Conservation (phyloP, 2,888 invertebrate genomes). For the Empis livida region DNA sequence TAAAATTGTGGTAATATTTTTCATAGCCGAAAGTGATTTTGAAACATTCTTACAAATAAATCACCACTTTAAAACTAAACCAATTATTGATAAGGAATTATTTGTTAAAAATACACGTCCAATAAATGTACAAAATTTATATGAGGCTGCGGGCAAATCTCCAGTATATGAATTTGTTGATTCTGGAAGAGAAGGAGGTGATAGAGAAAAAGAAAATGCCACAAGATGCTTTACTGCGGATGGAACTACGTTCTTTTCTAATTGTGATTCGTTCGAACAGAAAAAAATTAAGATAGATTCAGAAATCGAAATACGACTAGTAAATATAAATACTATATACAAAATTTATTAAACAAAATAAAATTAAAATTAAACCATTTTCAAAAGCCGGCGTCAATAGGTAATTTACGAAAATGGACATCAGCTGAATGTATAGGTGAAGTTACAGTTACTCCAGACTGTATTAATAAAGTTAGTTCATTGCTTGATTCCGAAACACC, state of each 20-base stretch:
- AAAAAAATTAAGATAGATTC: slow-evolving; percentile 58
- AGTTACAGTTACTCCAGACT: slow-evolving; percentile 65
- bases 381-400: slow-evolving; percentile 62
- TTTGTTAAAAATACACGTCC: slow-evolving; percentile 66
- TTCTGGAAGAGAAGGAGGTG: neutral
- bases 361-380: neutral
- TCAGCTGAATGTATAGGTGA: slow-evolving; percentile 55
- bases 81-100: slow-evolving; percentile 55
- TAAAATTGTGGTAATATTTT: slow-evolving; percentile 22
- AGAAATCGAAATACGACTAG: slow-evolving; percentile 80
- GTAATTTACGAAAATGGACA: slow-evolving; percentile 72
- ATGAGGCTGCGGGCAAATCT: slow-evolving; percentile 60
- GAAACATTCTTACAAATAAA: slow-evolving; percentile 70
- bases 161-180: slow-evolving; percentile 28
- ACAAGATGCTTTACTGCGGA: neutral
- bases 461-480: slow-evolving; percentile 46
- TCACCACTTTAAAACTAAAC: slow-evolving; percentile 60
- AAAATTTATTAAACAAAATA: slow-evolving; percentile 7
- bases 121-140: slow-evolving; percentile 58
- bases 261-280: slow-evolving; percentile 21
- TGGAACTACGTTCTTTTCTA: neutral
- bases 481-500: neutral
- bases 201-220: neutral
- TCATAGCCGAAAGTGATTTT: slow-evolving; percentile 86
- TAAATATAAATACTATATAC: slow-evolving; percentile 21